Evolutionary conservation across 2,888 invertebrate species (phyloP).

Genomic region (Therioaphis trifolii): DNA sequence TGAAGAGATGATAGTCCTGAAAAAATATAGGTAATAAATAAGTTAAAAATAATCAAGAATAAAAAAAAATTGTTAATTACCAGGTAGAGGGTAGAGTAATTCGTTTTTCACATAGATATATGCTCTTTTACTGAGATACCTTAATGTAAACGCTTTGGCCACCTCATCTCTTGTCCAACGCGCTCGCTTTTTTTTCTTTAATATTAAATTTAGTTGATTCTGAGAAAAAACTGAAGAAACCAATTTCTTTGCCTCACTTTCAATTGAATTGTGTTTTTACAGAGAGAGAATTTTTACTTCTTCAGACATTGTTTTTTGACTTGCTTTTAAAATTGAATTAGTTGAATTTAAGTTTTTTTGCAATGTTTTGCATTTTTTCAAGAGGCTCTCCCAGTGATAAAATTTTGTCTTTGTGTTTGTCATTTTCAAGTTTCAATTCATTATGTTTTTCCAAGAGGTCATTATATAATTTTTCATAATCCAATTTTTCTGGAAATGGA

Average conservation of each 20-base stretch:
- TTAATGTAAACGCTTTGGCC: not conserved
- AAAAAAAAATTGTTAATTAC: not conserved
- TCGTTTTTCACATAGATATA: not conserved
- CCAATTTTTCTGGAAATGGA: not conserved
- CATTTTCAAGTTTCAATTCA: not conserved
- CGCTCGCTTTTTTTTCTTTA: not conserved
- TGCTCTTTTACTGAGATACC: not conserved
- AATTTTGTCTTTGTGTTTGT: not conserved
- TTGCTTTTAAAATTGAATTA: not conserved
- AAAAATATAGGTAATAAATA: conserved; percentile 7
- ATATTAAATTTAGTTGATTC: conserved; percentile 1
- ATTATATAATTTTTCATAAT: not conserved
- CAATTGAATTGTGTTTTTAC: not conserved
- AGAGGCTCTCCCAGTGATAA: not conserved
- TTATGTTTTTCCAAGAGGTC: not conserved
- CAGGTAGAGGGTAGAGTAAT: not conserved
- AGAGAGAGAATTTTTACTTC: not conserved
- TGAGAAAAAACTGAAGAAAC: not conserved
- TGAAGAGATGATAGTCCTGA: conserved; percentile 15
- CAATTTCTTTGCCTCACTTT: not conserved
- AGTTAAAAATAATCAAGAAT: not conserved
- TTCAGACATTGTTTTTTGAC: not conserved
- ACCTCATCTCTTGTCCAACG: not conserved
- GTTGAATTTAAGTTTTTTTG: not conserved
- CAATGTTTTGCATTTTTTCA: not conserved